Conservation (phyloP, 2,797 vertebrate genomes). For the Alcedo atthis region DNA sequence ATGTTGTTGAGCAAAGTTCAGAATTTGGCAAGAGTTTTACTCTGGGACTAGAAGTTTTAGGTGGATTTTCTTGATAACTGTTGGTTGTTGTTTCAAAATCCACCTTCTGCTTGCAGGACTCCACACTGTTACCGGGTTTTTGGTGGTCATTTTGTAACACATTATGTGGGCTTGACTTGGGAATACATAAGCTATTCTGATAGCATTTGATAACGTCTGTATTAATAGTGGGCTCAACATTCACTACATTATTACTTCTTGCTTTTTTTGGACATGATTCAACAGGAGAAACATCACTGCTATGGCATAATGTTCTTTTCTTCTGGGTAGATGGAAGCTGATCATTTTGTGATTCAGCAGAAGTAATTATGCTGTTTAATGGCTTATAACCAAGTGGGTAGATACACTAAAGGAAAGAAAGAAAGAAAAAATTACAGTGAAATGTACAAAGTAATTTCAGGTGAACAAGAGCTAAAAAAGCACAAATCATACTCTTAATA, state of each 20-base stretch:
- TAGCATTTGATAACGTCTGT: background rate
- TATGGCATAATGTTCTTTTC: conserved; percentile 69
- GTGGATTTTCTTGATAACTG: background rate
- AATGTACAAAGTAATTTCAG: conserved; percentile 9
- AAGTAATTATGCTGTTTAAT: conserved; percentile 85
- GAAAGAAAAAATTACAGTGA: background rate
- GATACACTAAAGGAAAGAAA: conserved; percentile 86
- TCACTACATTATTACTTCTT: background rate
- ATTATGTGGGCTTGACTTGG: background rate
- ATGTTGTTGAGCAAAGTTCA: background rate
- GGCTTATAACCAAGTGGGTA: conserved; percentile 91
- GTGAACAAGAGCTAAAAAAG: background rate
- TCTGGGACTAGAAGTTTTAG: background rate
- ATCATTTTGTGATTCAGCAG: conserved; percentile 66
- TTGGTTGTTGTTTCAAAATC: conserved; percentile 7
- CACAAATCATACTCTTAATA: background rate
- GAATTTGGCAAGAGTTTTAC: background rate
- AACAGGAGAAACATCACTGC: conserved; percentile 1
- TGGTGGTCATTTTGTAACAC: background rate
- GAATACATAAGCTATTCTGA: background rate
- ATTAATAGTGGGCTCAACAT: background rate
- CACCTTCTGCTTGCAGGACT: background rate
- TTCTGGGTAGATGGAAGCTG: conserved; percentile 40
- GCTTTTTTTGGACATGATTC: conserved; percentile 63
- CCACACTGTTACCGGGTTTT: background rate